Percentiles rank a stretch among this genome's conserved stretches.
phyloP scores from a whole-genome alignment of 2,888 invertebrate species.

The Tholera decimalis region DNA sequence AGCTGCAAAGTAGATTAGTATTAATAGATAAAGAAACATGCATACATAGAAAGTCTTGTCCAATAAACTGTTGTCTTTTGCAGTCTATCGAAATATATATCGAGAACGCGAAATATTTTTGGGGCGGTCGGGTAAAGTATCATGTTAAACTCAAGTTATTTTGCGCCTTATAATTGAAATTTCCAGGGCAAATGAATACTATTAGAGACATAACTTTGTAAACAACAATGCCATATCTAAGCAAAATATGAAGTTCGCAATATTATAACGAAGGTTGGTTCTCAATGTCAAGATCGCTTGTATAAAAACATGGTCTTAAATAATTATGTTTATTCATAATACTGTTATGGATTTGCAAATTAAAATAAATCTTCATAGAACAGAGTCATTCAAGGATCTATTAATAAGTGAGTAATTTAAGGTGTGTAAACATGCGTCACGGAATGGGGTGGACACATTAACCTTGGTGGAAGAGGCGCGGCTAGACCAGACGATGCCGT shows the following conservation, averaged over 20 bases:
- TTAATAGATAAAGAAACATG: no score
- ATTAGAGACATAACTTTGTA: constrained; percentile 16
- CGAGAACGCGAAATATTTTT: no score
- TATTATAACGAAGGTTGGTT: constrained; percentile 21
- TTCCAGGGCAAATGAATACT: constrained; percentile 25
- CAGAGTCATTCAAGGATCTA: constrained; percentile 25
- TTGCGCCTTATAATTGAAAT: constrained; percentile 16
- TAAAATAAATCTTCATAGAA: constrained; percentile 29
- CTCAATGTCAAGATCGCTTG: constrained; percentile 43
- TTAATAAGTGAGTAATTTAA: constrained; percentile 33
- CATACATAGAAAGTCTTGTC: no score
- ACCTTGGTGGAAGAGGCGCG: constrained; percentile 67
- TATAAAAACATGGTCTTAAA: constrained; percentile 17
- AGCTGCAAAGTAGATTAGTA: no score
- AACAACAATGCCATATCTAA: constrained; percentile 35
- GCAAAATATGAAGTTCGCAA: constrained; percentile 14
- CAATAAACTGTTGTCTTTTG: no score
- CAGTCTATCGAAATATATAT: no score
- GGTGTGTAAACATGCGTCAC: constrained; percentile 55
- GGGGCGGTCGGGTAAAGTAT: no score
- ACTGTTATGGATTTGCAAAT: constrained; percentile 28
- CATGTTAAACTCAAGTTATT: constrained; percentile 3
- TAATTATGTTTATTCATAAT: constrained; percentile 30
- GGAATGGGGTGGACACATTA: constrained; percentile 65
- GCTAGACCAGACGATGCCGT: constrained; percentile 62